phyloP scores from a whole-genome alignment of 2,113 vertebrate genomes.

The Nothocercus nigrocapillus region DNA sequence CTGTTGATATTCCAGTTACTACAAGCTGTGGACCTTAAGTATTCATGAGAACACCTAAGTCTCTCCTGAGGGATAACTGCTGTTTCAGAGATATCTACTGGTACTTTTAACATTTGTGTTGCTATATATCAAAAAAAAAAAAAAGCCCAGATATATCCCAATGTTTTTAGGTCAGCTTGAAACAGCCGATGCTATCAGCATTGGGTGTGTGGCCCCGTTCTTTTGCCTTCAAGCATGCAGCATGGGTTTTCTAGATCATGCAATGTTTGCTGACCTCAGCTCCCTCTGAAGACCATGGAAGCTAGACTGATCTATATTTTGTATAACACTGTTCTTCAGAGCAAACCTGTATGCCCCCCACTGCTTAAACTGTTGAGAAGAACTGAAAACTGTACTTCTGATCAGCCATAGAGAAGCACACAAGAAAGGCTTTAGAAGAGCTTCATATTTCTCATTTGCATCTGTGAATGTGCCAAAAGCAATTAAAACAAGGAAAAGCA shows the following conservation, averaged over 20 bases:
- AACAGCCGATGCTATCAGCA: rapidly evolving
- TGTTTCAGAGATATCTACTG: not conserved
- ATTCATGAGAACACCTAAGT: not conserved
- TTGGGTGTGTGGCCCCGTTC: not conserved
- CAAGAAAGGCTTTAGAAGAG: not conserved
- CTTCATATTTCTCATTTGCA: not conserved
- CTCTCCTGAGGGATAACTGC: not conserved
- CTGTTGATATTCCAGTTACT: not conserved
- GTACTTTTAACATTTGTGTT: not conserved
- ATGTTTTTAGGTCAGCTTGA: not conserved
- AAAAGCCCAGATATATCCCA: not conserved
- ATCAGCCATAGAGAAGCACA: not conserved
- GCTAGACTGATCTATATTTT: not conserved
- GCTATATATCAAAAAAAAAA: not conserved
- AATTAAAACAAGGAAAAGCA: constrained; percentile 16
- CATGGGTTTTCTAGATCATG: not conserved
- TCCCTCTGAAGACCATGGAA: not conserved
- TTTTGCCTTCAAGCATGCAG: not conserved
- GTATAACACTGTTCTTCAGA: not conserved
- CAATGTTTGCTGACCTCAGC: not conserved
- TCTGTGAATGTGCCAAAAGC: not conserved
- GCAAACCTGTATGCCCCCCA: not conserved
- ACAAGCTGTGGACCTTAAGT: not conserved
- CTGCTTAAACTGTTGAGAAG: not conserved
- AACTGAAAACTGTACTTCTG: not conserved